Conservation (phyloP, 2,888 invertebrate genomes). For the Cylindroiulus punctatus region DNA sequence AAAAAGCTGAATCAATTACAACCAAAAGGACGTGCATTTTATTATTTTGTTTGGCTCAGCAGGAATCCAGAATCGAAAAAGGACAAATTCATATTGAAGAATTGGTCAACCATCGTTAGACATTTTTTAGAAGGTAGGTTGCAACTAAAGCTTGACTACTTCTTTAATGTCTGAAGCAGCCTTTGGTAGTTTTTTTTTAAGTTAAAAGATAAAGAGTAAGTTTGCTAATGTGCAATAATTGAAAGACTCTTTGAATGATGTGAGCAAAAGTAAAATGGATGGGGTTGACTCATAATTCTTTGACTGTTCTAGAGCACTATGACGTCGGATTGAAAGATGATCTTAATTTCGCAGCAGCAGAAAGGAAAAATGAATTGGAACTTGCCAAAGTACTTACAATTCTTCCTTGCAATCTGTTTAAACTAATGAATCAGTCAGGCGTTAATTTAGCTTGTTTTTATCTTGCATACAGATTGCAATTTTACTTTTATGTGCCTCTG, state of each 20-base stretch:
- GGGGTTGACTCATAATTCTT: background rate
- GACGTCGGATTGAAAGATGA: background rate
- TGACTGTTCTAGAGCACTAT: conserved; percentile 21
- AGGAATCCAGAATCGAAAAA: conserved; percentile 7
- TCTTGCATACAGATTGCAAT: background rate
- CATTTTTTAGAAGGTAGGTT: conserved; percentile 47
- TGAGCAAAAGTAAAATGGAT: too few relatives aligned
- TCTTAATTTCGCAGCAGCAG: background rate
- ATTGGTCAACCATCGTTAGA: background rate
- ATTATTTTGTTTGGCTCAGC: background rate
- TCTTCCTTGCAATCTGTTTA: too few relatives aligned
- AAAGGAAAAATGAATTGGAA: conserved; percentile 48
- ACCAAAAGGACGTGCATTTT: too few relatives aligned
- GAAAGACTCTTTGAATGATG: too few relatives aligned
- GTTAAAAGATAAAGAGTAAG: too few relatives aligned
- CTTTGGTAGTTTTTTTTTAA: too few relatives aligned
- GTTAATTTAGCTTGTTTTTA: background rate
- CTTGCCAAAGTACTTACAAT: conserved; percentile 51
- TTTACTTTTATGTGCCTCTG: conserved; percentile 22
- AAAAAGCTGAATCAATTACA: too few relatives aligned
- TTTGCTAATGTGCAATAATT: too few relatives aligned
- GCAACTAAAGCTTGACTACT: background rate
- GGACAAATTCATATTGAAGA: background rate
- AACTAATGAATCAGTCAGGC: too few relatives aligned
- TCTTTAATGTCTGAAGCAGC: too few relatives aligned